These are phyloP conservation scores for Papilio protenor DNA, from an alignment of 2,888 invertebrate species.

Conservation along the genomic window DNA sequence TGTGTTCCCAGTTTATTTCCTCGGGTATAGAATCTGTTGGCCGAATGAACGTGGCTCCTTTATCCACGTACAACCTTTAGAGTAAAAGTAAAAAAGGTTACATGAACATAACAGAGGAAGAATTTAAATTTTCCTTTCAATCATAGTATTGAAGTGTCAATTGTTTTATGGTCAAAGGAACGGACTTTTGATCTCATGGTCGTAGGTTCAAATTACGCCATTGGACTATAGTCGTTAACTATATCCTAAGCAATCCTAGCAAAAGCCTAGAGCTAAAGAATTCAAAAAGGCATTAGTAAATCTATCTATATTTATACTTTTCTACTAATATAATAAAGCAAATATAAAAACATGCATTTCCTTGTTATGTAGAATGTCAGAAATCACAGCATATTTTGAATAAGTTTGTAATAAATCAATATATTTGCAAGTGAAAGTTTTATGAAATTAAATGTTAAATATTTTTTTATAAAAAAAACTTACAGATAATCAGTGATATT, in stretches of 20 bases:
- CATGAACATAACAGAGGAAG: neutral
- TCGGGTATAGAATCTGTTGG: neutral
- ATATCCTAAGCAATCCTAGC: no score
- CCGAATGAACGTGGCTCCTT: neutral
- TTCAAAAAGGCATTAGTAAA: no score
- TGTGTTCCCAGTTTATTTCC: neutral
- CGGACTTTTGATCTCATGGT: neutral
- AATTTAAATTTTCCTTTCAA: neutral
- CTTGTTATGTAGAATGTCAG: no score
- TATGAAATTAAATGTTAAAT: no score
- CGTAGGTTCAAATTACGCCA: neutral
- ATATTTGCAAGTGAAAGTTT: no score
- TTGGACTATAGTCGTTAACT: no score
- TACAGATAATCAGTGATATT: conserved; percentile 1
- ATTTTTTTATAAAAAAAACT: neutral
- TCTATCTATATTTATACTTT: no score
- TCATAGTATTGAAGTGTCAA: neutral
- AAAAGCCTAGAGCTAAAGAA: no score
- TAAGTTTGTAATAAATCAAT: no score
- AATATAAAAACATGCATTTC: no score
- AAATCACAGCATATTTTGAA: no score
- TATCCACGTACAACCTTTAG: neutral
- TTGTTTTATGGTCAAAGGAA: neutral
- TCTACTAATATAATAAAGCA: no score
- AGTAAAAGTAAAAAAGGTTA: neutral